phyloP scores from a whole-genome alignment of 2,797 vertebrate species.

The Cryptoprocta ferox region DNA sequence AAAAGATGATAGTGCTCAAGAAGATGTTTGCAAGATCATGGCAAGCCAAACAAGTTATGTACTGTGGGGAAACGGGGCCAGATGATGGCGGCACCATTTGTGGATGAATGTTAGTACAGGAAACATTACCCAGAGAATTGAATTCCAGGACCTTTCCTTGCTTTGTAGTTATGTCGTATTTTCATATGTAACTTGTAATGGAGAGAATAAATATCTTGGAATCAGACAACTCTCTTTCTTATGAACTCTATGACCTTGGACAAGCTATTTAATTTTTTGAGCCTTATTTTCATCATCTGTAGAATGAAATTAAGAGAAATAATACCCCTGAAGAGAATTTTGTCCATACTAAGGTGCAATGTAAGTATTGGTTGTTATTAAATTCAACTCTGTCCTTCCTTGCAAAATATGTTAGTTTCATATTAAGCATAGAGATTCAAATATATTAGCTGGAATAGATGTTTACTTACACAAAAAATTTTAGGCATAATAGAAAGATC shows the following conservation, averaged over 20 bases:
- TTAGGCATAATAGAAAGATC: conserved; percentile 7
- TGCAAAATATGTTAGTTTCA: conserved; percentile 10
- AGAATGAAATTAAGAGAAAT: not conserved
- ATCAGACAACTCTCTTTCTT: conserved; percentile 2
- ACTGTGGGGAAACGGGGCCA: conserved; percentile 39
- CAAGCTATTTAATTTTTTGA: not conserved
- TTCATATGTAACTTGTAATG: not conserved
- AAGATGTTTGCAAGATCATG: conserved; percentile 43
- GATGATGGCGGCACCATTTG: conserved; percentile 13
- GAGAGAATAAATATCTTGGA: not conserved
- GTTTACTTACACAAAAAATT: not conserved
- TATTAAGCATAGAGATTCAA: not conserved
- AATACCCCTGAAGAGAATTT: conserved; percentile 13
- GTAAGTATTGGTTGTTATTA: conserved; percentile 27
- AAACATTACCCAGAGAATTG: not conserved
- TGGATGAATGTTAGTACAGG: not conserved
- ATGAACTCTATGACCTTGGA: not conserved
- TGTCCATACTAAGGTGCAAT: not conserved
- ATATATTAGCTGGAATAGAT: not conserved
- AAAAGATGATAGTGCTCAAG: conserved; percentile 58
- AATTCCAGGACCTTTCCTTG: not conserved
- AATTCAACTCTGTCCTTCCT: conserved; percentile 14
- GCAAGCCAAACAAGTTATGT: conserved; percentile 17
- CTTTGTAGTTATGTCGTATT: not conserved
- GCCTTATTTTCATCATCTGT: not conserved